Evolutionary conservation across 2,888 invertebrate species (phyloP).

Genomic region (Pristionchus mayeri): DNA sequence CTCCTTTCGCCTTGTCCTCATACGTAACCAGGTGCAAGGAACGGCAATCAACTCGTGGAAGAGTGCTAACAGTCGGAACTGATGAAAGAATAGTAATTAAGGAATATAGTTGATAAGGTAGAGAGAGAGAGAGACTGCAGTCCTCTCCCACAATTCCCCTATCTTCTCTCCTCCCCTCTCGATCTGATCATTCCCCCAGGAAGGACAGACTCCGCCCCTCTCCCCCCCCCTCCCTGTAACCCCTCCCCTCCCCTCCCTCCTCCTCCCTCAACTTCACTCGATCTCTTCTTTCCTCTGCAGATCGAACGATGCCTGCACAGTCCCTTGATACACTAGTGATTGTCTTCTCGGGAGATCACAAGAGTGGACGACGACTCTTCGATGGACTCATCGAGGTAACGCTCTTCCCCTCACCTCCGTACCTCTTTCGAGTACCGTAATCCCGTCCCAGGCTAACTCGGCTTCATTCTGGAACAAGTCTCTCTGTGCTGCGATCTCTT

Average conservation of each 20-base stretch:
- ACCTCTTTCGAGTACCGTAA: neutral
- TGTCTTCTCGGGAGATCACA: conserved; percentile 30
- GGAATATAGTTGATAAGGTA: conserved; percentile 26
- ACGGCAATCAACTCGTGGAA: neutral
- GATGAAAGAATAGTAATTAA: conserved; percentile 42
- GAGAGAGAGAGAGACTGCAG: neutral
- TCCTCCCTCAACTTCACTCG: neutral
- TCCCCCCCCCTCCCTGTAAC: conserved; percentile 1
- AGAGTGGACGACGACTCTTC: conserved; percentile 47
- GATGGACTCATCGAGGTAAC: conserved; percentile 41
- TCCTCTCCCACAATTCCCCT: neutral
- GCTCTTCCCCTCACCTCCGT: neutral
- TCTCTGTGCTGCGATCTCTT: conserved; percentile 57
- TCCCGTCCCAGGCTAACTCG: conserved; percentile 39
- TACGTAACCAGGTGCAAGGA: conserved; percentile 30
- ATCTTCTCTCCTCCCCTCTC: neutral
- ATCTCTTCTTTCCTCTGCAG: neutral
- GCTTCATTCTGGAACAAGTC: conserved; percentile 47
- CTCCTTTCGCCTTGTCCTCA: neutral
- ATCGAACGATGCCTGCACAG: conserved; percentile 23
- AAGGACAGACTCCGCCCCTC: conserved; percentile 23
- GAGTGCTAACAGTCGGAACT: conserved; percentile 41
- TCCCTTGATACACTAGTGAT: conserved; percentile 25
- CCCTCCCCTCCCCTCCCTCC: conserved; percentile 2
- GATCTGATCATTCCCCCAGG: neutral